A percentile compares a stretch with the other conserved stretches of the same genome.
These are phyloP conservation scores for Podiceps cristatus DNA, from an alignment of 2,113 vertebrate genomes.

Conservation along the genomic window DNA sequence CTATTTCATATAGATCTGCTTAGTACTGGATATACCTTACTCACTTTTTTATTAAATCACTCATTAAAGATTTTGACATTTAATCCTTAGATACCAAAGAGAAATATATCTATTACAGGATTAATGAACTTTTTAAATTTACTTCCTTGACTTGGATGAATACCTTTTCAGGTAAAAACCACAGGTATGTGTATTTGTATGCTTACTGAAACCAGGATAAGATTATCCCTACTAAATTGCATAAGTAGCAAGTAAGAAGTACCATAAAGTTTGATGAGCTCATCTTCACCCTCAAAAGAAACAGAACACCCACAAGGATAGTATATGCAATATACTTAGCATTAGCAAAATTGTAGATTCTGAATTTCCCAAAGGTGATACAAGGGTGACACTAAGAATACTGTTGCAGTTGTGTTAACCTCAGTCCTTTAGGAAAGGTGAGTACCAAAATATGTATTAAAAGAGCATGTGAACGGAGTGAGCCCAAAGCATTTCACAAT, in stretches of 20 bases:
- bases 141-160: neutral
- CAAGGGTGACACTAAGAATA: neutral
- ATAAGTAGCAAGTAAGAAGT: neutral
- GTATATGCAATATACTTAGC: neutral
- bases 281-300: neutral
- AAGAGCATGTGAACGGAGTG: neutral
- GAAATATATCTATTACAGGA: neutral
- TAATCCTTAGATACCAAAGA: neutral
- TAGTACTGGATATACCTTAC: neutral
- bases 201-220: accelerated
- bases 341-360: neutral
- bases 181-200: neutral
- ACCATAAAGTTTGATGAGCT: neutral
- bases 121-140: neutral
- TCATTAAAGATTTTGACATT: neutral
- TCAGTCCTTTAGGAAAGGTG: neutral
- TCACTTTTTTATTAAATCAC: neutral
- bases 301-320: neutral
- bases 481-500: neutral
- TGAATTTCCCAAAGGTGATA: neutral
- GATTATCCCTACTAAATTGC: neutral
- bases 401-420: neutral
- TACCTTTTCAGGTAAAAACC: neutral
- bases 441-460: neutral
- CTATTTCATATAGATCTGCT: neutral